A percentile compares a stretch with the other conserved stretches of the same genome.
Evolutionary conservation across 2,797 vertebrate genomes (phyloP).

Genomic region (Onychomys arenicola): DNA sequence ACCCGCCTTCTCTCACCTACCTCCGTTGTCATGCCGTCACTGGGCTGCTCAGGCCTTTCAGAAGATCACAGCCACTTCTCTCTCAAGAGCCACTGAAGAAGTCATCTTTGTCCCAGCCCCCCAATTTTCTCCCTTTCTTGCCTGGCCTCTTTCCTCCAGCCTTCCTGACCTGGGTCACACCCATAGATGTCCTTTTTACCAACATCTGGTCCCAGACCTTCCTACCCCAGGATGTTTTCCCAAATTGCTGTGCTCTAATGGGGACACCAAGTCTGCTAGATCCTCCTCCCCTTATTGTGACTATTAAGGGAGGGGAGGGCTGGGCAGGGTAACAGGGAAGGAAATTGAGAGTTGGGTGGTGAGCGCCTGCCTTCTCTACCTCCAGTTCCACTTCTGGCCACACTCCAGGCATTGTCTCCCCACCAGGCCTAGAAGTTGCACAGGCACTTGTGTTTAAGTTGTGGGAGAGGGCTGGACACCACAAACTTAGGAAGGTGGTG

Average conservation of each 20-base stretch:
- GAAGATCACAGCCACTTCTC: neutral
- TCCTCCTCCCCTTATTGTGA: slow-evolving; percentile 69
- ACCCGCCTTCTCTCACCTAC: neutral
- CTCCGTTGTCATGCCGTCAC: neutral
- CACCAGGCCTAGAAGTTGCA: neutral
- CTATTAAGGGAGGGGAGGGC: neutral
- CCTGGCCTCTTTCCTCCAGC: neutral
- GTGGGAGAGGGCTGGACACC: neutral
- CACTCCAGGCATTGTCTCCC: slow-evolving; percentile 78
- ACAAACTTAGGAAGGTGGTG: neutral
- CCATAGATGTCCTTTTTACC: neutral
- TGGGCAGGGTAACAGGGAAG: slow-evolving; percentile 67
- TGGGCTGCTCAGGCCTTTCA: neutral
- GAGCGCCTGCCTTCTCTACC: slow-evolving; percentile 46
- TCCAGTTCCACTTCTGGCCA: slow-evolving; percentile 65
- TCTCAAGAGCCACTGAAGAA: neutral
- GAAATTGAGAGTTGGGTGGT: slow-evolving; percentile 72
- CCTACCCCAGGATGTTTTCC: neutral
- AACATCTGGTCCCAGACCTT: neutral
- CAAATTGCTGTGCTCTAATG: neutral
- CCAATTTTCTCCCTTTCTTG: neutral
- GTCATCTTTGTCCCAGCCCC: neutral
- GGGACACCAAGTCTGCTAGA: slow-evolving; percentile 58
- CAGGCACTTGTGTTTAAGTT: neutral
- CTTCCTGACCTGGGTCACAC: neutral